Evolutionary conservation across 2,888 invertebrate species (phyloP).

Genomic region (Volucella inanis): DNA sequence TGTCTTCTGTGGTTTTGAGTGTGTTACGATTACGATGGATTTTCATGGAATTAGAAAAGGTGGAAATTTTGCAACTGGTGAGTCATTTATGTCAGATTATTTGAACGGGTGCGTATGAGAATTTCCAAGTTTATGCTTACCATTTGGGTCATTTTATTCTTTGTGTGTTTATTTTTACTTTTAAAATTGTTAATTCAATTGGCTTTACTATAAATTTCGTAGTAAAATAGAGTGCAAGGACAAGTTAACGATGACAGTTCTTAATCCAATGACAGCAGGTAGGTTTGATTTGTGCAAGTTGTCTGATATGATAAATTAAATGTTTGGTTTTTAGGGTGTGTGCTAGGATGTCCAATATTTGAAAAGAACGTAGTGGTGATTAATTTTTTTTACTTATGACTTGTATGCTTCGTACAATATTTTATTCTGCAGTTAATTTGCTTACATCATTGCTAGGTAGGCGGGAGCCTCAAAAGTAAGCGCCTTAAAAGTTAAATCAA

Average conservation of each 20-base stretch:
- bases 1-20: background rate
- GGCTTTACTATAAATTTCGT: conserved; percentile 66
- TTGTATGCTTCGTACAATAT: too few relatives aligned
- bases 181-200: conserved; percentile 37
- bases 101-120: background rate
- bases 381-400: too few relatives aligned
- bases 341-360: background rate
- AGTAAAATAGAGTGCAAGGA: conserved; percentile 60
- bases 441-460: too few relatives aligned
- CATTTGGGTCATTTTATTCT: conserved; percentile 64
- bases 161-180: conserved; percentile 21
- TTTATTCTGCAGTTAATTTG: too few relatives aligned
- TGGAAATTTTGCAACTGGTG: conserved; percentile 40
- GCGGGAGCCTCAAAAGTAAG: too few relatives aligned
- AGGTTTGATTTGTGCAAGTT: conserved; percentile 31
- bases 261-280: conserved; percentile 28
- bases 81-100: conserved; percentile 49
- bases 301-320: background rate
- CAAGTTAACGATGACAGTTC: conserved; percentile 62
- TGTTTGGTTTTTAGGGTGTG: background rate
- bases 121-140: conserved; percentile 26
- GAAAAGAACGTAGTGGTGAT: too few relatives aligned
- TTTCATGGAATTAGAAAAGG: conserved; percentile 24
- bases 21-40: background rate
- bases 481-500: too few relatives aligned